Evolutionary conservation across 2,888 invertebrate species (phyloP).

Genomic region (Synergus itoensis): DNA sequence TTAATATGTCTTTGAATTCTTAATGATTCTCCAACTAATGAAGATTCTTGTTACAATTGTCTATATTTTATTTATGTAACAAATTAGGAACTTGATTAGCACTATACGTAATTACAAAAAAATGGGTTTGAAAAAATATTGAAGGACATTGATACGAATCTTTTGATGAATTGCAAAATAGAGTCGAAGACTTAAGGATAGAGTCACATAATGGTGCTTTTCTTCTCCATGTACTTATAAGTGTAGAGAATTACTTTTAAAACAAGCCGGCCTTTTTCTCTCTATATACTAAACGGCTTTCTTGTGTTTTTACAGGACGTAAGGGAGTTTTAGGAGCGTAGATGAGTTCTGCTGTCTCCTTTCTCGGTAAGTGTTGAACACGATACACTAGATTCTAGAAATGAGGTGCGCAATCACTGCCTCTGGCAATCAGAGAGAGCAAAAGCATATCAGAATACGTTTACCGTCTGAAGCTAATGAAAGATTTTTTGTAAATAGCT

Average conservation of each 20-base stretch:
- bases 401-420: neutral
- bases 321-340: conserved; percentile 68
- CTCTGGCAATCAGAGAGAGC: conserved; percentile 45
- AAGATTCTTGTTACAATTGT: too few species aligned
- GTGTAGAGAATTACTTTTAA: conserved; percentile 22
- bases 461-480: neutral
- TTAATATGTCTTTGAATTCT: too few species aligned
- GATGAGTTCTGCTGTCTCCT: conserved; percentile 71
- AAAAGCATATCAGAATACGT: conserved; percentile 21
- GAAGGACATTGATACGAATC: too few species aligned
- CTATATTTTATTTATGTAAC: too few species aligned
- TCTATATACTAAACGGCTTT: neutral
- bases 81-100: too few species aligned
- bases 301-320: conserved; percentile 60
- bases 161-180: neutral
- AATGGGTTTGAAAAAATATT: too few species aligned
- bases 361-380: conserved; percentile 66
- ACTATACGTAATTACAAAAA: too few species aligned
- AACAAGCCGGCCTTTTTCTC: neutral
- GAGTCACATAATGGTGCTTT: conserved; percentile 20
- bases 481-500: neutral
- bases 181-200: neutral
- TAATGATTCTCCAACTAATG: too few species aligned
- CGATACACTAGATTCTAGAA: neutral
- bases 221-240: conserved; percentile 19